Conservation (phyloP, 2,888 invertebrate species). For the Mesochorus sp. region DNA sequence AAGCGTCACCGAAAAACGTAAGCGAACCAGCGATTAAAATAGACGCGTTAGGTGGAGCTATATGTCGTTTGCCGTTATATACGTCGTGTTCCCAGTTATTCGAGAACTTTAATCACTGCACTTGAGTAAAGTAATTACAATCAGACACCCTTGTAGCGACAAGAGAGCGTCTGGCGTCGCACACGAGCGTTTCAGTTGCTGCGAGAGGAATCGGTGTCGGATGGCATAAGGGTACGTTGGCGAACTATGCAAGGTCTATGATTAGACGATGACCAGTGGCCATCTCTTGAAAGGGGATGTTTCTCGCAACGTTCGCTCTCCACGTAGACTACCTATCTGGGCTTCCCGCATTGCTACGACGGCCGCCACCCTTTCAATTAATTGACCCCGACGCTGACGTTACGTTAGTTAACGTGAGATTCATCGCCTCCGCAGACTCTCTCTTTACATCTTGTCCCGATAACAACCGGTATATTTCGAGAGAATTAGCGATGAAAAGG, state of each 20-base stretch:
- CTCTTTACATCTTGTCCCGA: constrained; percentile 31
- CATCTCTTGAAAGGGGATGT: constrained; percentile 61
- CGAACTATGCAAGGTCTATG: constrained; percentile 76
- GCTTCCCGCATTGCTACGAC: constrained; percentile 65
- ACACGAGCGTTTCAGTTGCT: constrained; percentile 46
- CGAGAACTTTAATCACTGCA: constrained; percentile 81
- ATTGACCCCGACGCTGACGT: constrained; percentile 69
- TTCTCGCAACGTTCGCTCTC: constrained; percentile 37
- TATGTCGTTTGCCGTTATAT: neutral
- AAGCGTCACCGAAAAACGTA: constrained; percentile 66
- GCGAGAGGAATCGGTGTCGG: constrained; percentile 71
- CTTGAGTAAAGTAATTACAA: constrained; percentile 82
- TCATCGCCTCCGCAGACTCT: constrained; percentile 70
- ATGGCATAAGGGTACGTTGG: constrained; percentile 74
- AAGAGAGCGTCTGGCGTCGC: constrained; percentile 51
- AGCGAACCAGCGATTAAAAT: constrained; percentile 71
- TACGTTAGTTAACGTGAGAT: constrained; percentile 78
- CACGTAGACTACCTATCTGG: constrained; percentile 47
- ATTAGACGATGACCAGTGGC: constrained; percentile 79
- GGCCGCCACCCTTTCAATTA: constrained; percentile 79
- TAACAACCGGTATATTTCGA: neutral
- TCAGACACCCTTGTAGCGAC: constrained; percentile 78
- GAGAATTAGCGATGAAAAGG: constrained; percentile 1
- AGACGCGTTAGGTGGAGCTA: too few species aligned
- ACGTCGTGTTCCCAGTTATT: constrained; percentile 74